Conservation (phyloP, 2,113 vertebrate genomes). For the Amazona guildingii region DNA sequence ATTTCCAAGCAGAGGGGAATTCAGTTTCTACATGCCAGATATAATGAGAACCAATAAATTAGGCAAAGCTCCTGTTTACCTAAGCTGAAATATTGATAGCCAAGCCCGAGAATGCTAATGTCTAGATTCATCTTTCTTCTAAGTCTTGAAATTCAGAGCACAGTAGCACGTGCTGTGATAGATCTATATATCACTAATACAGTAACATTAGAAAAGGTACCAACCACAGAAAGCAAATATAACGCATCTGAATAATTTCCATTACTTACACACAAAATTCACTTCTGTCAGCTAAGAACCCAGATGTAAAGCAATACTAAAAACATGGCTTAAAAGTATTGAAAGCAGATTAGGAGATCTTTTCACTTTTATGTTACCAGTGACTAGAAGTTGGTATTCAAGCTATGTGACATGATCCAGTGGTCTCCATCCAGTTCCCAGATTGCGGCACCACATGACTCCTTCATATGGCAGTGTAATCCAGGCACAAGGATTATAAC, state of each 20-base stretch:
- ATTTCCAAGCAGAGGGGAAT: conserved; percentile 52
- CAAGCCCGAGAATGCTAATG: conserved; percentile 75
- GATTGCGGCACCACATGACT: not conserved
- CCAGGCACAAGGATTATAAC: not conserved
- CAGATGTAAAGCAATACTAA: not conserved
- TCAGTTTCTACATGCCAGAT: conserved; percentile 70
- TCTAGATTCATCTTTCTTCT: conserved; percentile 71
- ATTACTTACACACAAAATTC: conserved; percentile 40
- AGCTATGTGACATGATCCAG: not conserved
- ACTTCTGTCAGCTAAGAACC: conserved; percentile 7
- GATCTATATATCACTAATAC: conserved; percentile 75
- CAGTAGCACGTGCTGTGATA: conserved; percentile 69
- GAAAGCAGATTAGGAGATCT: not conserved
- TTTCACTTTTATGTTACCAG: not conserved
- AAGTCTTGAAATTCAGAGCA: conserved; percentile 71
- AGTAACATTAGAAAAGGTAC: conserved; percentile 66
- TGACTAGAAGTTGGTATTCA: not conserved
- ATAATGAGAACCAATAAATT: conserved; percentile 85
- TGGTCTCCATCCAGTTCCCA: not conserved
- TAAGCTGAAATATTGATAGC: conserved; percentile 80
- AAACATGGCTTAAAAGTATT: not conserved
- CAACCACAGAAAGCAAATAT: conserved; percentile 64
- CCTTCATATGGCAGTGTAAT: not conserved
- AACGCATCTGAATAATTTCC: conserved; percentile 38
- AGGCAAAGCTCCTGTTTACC: conserved; percentile 80